Evolutionary conservation across 2,797 vertebrate genomes (phyloP), one percentile per base, ranked within the genome.

Genomic region (Triplophysa bombifrons): DNA sequence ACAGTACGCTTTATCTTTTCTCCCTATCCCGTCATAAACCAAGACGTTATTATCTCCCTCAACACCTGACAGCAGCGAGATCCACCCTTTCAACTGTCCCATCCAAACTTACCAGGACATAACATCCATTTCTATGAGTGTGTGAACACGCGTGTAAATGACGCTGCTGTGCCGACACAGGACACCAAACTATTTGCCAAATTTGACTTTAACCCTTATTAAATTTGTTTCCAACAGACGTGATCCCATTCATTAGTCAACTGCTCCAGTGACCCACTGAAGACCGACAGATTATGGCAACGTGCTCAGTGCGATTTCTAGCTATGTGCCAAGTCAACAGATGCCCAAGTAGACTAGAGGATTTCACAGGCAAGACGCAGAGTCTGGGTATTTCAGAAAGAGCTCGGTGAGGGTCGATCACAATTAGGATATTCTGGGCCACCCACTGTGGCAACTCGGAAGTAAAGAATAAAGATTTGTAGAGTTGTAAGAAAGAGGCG

Each of bases 331-430:
- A 80, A 74, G n/a, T 63, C 70, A 83, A 84, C 83, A 84, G 70
- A 82, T 84, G 83, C 76, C 60, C 78, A 80, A 87, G 53, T 60
- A 84, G 72, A 78, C 65, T 72, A 79, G 41, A 7, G 30, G 85
- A 80, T 84, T 87, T 85, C 34, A 61, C 17, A 70, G 19, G n/a
- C 61, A 60, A 25, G 20, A 38, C 34, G 1, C 34, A 38, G 34
- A 41, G 27, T 41, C 41, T 41, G 41, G 10, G 41, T 41, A 9
- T 9, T 41, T 9, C 56, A 38, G 72, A 67, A 38, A 70, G 56
- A 63, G 64, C 48, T 75, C 71, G 71, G 25, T 27, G 68, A 84
- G 81, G 75, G 63, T 72, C 78, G 74, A 61, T 74, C 48, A 74
- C 50, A 83, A 74, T 81, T 74, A 81, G 41, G 41, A 75, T 76